Evolutionary conservation across 2,113 vertebrate genomes (phyloP).

Genomic region (Perca schrenkii): DNA sequence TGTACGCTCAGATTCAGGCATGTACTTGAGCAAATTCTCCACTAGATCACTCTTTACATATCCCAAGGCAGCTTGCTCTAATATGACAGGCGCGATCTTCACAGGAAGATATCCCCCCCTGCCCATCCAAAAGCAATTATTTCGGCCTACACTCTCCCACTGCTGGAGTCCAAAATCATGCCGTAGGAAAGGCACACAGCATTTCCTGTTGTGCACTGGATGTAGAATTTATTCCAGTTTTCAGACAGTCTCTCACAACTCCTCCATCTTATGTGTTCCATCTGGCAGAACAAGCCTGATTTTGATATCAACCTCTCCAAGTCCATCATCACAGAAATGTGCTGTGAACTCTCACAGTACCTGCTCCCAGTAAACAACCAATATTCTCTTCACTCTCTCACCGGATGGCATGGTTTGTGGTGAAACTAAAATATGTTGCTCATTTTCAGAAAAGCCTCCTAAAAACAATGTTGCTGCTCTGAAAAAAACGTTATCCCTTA

Average conservation of each 20-base stretch:
- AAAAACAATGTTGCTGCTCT: neutral
- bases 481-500: neutral
- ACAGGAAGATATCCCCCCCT: neutral
- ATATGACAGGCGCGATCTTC: conserved; percentile 3
- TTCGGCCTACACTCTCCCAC: conserved; percentile 5
- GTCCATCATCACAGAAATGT: too few relatives aligned
- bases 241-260: conserved; percentile 22
- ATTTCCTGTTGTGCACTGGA: conserved; percentile 2
- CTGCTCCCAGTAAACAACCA: conserved; percentile 6
- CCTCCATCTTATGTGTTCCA: conserved; percentile 18
- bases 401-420: conserved; percentile 2
- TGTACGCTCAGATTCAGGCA: conserved; percentile 4
- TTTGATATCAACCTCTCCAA: too few relatives aligned
- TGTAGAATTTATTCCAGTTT: conserved; percentile 22
- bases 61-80: conserved; percentile 8
- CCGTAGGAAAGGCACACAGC: neutral
- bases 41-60: neutral
- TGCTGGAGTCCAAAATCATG: conserved; percentile 28
- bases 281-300: neutral
- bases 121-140: conserved; percentile 16
- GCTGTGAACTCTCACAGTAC: conserved; percentile 3
- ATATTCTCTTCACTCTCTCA: conserved; percentile 5
- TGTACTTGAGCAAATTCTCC: conserved; percentile 14
- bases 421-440: neutral
- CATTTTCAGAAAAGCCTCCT: conserved; percentile 1